Evolutionary conservation across 2,888 invertebrate species (phyloP).

Genomic region (Callosobruchus maculatus): DNA sequence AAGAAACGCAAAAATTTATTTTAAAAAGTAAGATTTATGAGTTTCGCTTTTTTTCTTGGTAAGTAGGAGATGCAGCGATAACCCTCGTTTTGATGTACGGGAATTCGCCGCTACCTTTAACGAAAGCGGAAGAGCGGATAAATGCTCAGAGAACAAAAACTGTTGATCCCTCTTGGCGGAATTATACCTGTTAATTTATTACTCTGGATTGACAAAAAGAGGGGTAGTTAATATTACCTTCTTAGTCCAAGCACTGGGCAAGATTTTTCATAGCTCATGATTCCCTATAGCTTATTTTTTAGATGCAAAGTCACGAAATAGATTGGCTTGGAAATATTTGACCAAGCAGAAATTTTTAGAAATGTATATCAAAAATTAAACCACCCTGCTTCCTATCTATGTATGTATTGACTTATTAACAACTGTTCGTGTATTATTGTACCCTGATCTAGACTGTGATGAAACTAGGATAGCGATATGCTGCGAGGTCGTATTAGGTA

Average conservation of each 20-base stretch:
- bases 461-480: too few species aligned
- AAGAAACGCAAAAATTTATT: not conserved
- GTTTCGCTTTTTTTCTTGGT: not conserved
- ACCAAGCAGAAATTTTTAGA: too few species aligned
- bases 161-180: not conserved
- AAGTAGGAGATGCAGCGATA: not conserved
- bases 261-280: not conserved
- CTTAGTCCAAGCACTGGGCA: not conserved
- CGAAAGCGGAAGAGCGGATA: not conserved
- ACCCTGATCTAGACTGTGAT: too few species aligned
- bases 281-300: not conserved
- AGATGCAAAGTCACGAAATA: not conserved
- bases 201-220: not conserved
- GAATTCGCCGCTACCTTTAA: not conserved
- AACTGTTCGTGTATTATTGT: too few species aligned
- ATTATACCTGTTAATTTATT: not conserved
- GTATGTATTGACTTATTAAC: too few species aligned
- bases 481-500: too few species aligned
- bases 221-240: not conserved
- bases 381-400: too few species aligned
- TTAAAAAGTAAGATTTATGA: not conserved
- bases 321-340: too few species aligned
- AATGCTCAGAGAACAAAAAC: not conserved
- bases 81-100: not conserved
- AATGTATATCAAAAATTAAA: too few species aligned